phyloP scores from a whole-genome alignment of 2,888 invertebrate species.

The Cyaniris semiargus region DNA sequence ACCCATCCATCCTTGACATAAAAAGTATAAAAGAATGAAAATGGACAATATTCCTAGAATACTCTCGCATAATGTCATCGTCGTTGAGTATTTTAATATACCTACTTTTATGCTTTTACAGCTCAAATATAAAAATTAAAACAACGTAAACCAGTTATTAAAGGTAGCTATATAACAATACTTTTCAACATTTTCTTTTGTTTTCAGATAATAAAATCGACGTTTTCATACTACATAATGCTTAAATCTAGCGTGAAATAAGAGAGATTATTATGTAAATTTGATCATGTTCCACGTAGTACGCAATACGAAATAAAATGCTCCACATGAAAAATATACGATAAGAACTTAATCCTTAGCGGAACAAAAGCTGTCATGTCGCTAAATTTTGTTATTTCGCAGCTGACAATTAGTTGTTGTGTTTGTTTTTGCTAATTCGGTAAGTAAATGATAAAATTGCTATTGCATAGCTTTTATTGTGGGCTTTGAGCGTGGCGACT shows the following conservation, averaged over 20 bases:
- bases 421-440: background rate
- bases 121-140: background rate
- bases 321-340: constrained; percentile 1
- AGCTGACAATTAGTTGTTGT: background rate
- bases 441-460: background rate
- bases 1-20: too few species aligned
- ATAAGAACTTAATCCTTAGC: background rate
- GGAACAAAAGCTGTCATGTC: background rate
- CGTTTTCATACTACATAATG: constrained; percentile 51
- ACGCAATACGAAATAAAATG: constrained; percentile 3
- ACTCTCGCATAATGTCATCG: too few species aligned
- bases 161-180: too few species aligned
- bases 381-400: background rate
- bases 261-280: constrained; percentile 19
- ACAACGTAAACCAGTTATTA: too few species aligned
- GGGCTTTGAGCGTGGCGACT: too few species aligned
- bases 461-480: too few species aligned
- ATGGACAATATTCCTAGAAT: too few species aligned
- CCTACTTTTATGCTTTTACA: background rate
- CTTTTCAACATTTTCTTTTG: constrained; percentile 30
- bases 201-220: constrained; percentile 52
- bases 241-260: constrained; percentile 45
- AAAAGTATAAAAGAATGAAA: too few species aligned
- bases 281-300: background rate
- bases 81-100: too few species aligned